Base-by-base conservation (phyloP, 2,888 invertebrate species). In the Flexamia atlantica region DNA sequence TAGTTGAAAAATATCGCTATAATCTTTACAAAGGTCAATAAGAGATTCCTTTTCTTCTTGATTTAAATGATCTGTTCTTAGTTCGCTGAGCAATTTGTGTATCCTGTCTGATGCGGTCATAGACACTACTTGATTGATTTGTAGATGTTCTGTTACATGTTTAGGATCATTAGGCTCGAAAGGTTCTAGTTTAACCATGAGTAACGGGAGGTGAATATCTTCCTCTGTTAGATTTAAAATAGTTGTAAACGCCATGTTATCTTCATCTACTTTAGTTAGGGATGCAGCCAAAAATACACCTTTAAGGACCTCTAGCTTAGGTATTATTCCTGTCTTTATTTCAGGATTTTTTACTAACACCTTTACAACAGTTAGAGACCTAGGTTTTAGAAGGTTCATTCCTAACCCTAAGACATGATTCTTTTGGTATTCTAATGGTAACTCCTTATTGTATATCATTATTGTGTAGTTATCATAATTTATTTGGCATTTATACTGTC, bases 1-100 rank as follows among this genome's bases (percentile, higher is more conserved):
- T 7, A 53, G 23, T 9, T 53, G 53, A 53, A 53, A 53, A 20
- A 68, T 81, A 74, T 70, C 87, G 85, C 83, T 70, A 82, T 84
- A 88, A 83, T 87, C 20, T 57, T 84, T 81, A 25, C 85, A 86
- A 20, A 87, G 28, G 40, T 87, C 85, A 10, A 84, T 42, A 23
- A 88, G 74, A 64, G 76, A 36, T 28, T 68, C 36, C 84, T 85
- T 85, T 86, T 88, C 88, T 85, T 88, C 88, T 17, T 42, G 12
- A 84, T 88, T 88, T 74, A 87, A 81, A 64, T 88, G 88, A 68
- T 40, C 36, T 68, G 23, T 5, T 12, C 53, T 3, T 53, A 53
- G 12, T 20, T n/a, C n/a, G 5, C 12, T 53, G 5, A 53, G 3
- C 3, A 53, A 14, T 53, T 20, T 53, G 5, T 53, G 7, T 7